A percentile compares a stretch with the other conserved stretches of the same genome.
Evolutionary conservation across 1,140 invertebrate genomes (phyloP).

Genomic region (Bombus ignitus): DNA sequence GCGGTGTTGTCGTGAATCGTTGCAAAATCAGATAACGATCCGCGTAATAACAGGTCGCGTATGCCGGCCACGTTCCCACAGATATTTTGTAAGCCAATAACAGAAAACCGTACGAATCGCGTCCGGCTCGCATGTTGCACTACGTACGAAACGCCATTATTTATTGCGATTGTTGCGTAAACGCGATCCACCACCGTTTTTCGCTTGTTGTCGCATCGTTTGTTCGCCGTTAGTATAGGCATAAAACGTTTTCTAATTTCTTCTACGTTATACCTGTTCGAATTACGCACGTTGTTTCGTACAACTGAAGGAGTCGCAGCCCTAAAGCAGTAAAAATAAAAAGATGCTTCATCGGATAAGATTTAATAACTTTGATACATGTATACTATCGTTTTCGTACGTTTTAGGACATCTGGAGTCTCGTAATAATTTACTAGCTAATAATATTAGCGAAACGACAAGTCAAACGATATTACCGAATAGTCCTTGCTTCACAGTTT

Average conservation of each 20-base stretch:
- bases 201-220: background rate
- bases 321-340: too few species aligned
- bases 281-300: background rate
- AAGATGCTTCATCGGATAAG: too few species aligned
- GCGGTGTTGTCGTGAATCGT: background rate
- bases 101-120: background rate
- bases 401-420: too few species aligned
- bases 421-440: too few species aligned
- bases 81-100: constrained; percentile 43
- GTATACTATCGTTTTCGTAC: too few species aligned
- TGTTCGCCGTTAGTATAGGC: background rate
- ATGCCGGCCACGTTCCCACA: constrained; percentile 3
- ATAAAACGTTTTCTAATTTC: background rate
- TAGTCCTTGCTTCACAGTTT: too few species aligned
- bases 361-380: too few species aligned
- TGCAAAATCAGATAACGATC: constrained; percentile 4
- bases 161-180: constrained; percentile 36
- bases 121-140: background rate
- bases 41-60: background rate
- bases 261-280: background rate
- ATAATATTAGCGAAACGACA: too few species aligned
- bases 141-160: constrained; percentile 18
- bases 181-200: background rate
- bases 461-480: too few species aligned
- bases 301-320: too few species aligned